Evolutionary conservation across 2,797 vertebrate genomes (phyloP), one percentile per base, ranked within the genome.

Genomic region (Pteronotus mesoamericanus): DNA sequence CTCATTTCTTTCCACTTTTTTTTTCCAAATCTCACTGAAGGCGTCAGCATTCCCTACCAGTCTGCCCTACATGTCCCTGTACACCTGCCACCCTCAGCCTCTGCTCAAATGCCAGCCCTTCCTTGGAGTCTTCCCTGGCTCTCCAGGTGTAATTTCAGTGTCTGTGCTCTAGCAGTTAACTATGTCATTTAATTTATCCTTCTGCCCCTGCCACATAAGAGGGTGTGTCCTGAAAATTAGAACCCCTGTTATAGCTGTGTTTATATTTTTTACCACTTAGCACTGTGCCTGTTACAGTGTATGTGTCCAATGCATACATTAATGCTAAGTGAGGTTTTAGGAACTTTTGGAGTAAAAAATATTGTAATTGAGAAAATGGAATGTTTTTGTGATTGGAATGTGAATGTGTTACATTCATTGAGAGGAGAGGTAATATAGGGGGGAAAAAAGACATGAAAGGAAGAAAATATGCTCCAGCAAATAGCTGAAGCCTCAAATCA

Each of bases 401-500:
- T 75, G 61, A 92, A 72, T 72, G 6, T 55, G 12, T 59, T 68
- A 14, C 2, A 46, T 84, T 89, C 55, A n/a, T 61, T 84, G 69
- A 32, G 26, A 53, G 19, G 16, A 16, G 0, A 4, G 5, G 7
- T 39, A 53, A 22, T 5, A 42, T 44, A 15, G 26, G 24, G 32
- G 21, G 18, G 7, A 59, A 24, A 82, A 78, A 57, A 68, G 5
- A 87, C 55, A 15, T 7, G 34, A 80, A 10, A 75, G 14, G 18
- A 79, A 78, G 26, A 84, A 92, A 92, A 86, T 26, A 42, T 12
- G 1, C 15, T 74, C 24, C 10, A 46, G 57, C 2, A 79, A 92
- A 91, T 14, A 83, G n/a, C 88, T 32, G 37, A 78, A 75, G 66
- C 8, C 77, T 96, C 90, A 71, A 92, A 89, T 86, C 29, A 78